Evolutionary conservation across 2,113 vertebrate genomes (phyloP).

Genomic region (Tenrec ecaudatus): DNA sequence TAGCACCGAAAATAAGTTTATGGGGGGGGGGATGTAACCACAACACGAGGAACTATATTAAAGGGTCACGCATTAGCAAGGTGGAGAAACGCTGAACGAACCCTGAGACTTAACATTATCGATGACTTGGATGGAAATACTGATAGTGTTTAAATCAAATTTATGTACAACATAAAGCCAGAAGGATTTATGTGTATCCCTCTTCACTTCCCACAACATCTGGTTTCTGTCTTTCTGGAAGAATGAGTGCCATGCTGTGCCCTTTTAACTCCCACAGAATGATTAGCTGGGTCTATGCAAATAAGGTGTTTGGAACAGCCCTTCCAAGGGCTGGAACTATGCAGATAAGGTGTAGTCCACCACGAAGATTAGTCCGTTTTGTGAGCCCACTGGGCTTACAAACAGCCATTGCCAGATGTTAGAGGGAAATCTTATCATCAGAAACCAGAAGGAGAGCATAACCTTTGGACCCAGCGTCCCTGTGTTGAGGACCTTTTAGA

Average conservation of each 20-base stretch:
- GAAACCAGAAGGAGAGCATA: not conserved
- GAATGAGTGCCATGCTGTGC: no score
- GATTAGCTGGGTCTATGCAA: not conserved
- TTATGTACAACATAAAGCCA: not conserved
- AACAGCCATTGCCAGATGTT: not conserved
- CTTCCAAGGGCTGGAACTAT: not conserved
- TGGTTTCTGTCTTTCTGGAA: not conserved
- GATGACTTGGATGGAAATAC: slow-evolving; percentile 19
- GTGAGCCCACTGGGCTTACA: not conserved
- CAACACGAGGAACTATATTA: no score
- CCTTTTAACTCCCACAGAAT: not conserved
- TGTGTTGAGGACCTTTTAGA: not conserved
- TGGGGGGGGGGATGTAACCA: no score
- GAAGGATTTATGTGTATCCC: not conserved
- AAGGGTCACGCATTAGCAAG: no score
- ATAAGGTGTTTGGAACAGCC: no score
- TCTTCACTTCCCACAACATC: not conserved
- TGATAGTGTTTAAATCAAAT: not conserved
- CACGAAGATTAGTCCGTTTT: not conserved
- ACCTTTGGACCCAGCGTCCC: not conserved
- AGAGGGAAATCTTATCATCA: not conserved
- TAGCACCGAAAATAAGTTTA: no score
- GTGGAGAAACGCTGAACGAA: no score
- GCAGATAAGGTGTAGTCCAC: not conserved
- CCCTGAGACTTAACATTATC: not conserved